Evolutionary conservation across 2,113 vertebrate genomes (phyloP).

Genomic region (Sardina pilchardus): DNA sequence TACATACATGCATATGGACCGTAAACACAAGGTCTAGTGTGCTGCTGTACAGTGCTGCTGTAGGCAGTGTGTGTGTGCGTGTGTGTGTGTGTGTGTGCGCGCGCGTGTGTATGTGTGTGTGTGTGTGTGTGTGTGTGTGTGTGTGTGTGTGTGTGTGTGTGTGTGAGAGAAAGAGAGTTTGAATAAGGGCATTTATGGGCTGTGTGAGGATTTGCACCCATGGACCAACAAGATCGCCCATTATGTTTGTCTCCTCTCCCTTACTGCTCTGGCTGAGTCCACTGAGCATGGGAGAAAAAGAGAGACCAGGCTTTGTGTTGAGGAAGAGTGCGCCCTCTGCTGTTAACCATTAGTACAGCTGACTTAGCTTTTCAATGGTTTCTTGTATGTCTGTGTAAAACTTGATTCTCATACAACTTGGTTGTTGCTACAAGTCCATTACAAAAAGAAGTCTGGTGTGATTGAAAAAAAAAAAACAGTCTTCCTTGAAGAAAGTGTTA

Average conservation of each 20-base stretch:
- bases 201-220: neutral
- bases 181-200: no score
- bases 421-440: neutral
- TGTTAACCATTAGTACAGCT: neutral
- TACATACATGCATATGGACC: neutral
- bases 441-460: neutral
- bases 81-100: neutral
- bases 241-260: neutral
- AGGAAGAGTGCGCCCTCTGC: conserved; percentile 28
- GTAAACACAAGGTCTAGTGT: no score
- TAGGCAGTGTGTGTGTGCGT: neutral
- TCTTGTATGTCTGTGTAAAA: neutral
- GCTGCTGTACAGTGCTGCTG: no score
- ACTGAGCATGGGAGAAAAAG: neutral
- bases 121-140: conserved; percentile 9
- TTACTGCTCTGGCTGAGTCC: neutral
- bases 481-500: no score
- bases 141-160: neutral
- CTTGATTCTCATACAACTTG: neutral
- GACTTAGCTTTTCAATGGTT: neutral
- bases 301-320: neutral
- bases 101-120: neutral
- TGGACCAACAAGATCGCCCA: neutral
- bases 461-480: no score
- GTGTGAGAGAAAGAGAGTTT: neutral